Evolutionary conservation across 2,888 invertebrate genomes (phyloP), one percentile per base, ranked within the genome.

Genomic region (Prionchulus punctatus): DNA sequence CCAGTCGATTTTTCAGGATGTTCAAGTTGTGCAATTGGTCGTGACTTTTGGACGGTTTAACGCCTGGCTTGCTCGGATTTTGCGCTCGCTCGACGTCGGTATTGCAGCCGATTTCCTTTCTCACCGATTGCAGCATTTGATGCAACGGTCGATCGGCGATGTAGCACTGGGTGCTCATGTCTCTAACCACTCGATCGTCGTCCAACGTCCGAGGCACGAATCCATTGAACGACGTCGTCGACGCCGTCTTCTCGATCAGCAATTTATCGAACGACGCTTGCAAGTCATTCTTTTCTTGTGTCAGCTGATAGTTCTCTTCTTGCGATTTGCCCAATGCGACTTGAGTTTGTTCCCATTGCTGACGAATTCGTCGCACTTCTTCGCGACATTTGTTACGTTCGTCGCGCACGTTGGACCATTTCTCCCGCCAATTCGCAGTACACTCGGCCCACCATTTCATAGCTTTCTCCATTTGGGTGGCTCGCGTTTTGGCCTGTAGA

Each of bases 381-480:
- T 92, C 91, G 43, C 91, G 77, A 0, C 90, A 84, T 69, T 86
- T 86, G 71, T 94, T 94, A 27, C 92, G 79, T 75, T 94, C 94
- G 70, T 84, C 87, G 55, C 91, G 80, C 64, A 86, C 85, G 79
- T 91, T 81, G 76, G 86, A 86, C 94, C 94, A 96, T 70, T 94
- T 94, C 70, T 86, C 86, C 36, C 89, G 77, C 90, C 90, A 90
- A 70, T 87, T 87, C 1, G 91, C 88, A 0, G 94, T 94, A 72
- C 96, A 96, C 73, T 94, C 94, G 54, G 86, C 91, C 94, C 84
- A 96, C 94, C 94, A 96, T 58, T 91, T 63, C 92, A 96, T 94
- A 0, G 94, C 96, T 74, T 94, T 94, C 72, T 96, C 96, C 96
- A 96, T 96, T 74, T 96, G 94, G 0, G 90, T 85, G 21, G 91